Base-by-base conservation (phyloP, 1,140 invertebrate genomes). In the Drosophila suzukii region DNA sequence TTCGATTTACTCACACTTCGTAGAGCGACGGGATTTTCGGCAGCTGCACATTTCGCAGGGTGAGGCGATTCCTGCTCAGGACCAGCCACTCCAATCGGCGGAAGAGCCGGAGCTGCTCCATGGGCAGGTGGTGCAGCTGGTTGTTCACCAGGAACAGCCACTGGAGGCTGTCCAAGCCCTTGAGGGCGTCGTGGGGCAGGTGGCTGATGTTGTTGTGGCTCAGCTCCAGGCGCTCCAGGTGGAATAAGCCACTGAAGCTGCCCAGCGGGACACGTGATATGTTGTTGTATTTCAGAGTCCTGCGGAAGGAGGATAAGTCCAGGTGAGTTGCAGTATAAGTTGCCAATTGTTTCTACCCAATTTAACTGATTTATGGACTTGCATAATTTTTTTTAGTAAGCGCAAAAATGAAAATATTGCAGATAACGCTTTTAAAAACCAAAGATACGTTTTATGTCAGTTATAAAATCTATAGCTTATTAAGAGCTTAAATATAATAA, bases 1-100 rank as follows among this genome's bases (percentile, higher is more conserved):
- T 79, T 43, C 38, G 49, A 67, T 72, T 65, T 55, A 93, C 94
- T 94, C 92, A 95, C 94, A 95, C 85, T 80, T 94, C 93, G 41
- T 75, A 78, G 4, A 95, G 81, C 39, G 76, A 84, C 24, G 93
- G 92, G 36, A 94, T 85, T 66, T 79, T 76, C 46, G 94, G 93
- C 74, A 95, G 92, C 20, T 77, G 83, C 20, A 93, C 75, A 36
- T 92, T 91, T 13, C 85, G 75, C 43, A 93, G 84, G 4, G 92
- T 93, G 27, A 94, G 75, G 3, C 76, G 65, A 85, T 95, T 93
- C 56, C 91, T 89, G 91, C 92, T 94, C 88, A 95, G 91, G 43
- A 93, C 92, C 6, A 94, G 71, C 73, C 89, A 91, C 6, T 83
- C 89, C 61, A 94, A 92, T 17, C 93, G 91, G 32, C 84, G 86